Conservation (phyloP, 2,113 vertebrate genomes). For the Myiagra hebetior region DNA sequence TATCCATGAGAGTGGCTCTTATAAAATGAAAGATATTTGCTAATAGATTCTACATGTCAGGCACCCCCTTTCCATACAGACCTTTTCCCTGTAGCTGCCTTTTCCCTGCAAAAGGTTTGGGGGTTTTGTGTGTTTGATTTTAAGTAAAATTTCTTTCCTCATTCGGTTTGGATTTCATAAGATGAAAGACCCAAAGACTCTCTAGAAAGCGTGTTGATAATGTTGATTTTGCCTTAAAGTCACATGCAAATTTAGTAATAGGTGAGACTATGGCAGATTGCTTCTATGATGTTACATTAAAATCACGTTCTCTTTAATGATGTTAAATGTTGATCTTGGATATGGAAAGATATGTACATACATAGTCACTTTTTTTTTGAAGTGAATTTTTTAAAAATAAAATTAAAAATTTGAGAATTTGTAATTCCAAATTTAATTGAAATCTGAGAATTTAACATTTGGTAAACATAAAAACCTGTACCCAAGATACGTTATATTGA, state of each 20-base stretch:
- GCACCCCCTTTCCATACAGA: not conserved
- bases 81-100: not conserved
- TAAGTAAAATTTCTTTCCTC: not conserved
- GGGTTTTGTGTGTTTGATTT: not conserved
- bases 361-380: not conserved
- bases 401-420: not conserved
- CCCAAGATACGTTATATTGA: rapidly evolving
- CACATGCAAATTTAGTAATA: not conserved
- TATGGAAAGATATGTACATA: not conserved
- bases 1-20: not conserved
- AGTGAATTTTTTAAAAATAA: too few species aligned
- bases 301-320: not conserved
- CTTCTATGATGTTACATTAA: not conserved
- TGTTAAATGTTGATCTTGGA: not conserved
- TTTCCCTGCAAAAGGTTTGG: not conserved
- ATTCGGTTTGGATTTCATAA: not conserved
- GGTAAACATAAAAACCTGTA: not conserved
- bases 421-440: not conserved
- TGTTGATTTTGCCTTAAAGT: not conserved
- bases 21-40: not conserved
- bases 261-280: not conserved
- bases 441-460: not conserved
- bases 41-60: not conserved
- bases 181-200: not conserved
- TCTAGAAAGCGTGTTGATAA: not conserved